phyloP scores from a whole-genome alignment of 2,113 vertebrate genomes.

The Heliornis fulica region DNA sequence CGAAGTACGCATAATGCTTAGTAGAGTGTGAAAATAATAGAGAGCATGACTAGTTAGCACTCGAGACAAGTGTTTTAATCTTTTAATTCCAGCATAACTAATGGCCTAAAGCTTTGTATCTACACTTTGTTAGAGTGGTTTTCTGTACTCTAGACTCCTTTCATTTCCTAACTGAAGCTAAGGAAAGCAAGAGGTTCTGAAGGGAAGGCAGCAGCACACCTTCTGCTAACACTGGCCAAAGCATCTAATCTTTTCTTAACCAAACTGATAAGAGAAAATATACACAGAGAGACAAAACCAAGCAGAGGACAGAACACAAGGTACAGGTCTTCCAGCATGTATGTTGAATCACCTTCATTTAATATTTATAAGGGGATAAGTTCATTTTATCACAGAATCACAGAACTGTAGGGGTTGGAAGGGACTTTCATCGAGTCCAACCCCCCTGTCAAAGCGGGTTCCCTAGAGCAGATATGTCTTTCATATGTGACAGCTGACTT shows the following conservation, averaged over 20 bases:
- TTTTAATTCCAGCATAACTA: slow-evolving; percentile 11
- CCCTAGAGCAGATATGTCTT: too few species aligned
- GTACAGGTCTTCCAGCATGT: not conserved
- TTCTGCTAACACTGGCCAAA: not conserved
- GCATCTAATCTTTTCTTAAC: not conserved
- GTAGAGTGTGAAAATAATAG: not conserved
- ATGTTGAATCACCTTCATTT: not conserved
- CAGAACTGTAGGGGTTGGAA: too few species aligned
- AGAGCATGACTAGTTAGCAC: slow-evolving; percentile 5
- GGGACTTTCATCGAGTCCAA: too few species aligned
- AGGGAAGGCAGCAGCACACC: not conserved
- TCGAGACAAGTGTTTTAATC: slow-evolving; percentile 18
- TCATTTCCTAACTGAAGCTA: not conserved
- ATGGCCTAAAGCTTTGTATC: not conserved
- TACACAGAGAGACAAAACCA: not conserved
- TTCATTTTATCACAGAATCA: too few species aligned
- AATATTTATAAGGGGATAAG: not conserved
- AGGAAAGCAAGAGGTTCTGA: not conserved
- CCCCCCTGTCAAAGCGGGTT: too few species aligned
- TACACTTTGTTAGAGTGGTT: not conserved
- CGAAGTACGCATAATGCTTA: not conserved
- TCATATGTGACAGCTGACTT: not conserved
- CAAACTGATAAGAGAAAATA: not conserved
- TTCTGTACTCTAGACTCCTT: not conserved
- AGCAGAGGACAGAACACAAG: not conserved